A percentile compares a stretch with the other conserved stretches of the same genome.
Conservation (phyloP, 2,888 invertebrate genomes). For the Drosophila stalkeri region DNA sequence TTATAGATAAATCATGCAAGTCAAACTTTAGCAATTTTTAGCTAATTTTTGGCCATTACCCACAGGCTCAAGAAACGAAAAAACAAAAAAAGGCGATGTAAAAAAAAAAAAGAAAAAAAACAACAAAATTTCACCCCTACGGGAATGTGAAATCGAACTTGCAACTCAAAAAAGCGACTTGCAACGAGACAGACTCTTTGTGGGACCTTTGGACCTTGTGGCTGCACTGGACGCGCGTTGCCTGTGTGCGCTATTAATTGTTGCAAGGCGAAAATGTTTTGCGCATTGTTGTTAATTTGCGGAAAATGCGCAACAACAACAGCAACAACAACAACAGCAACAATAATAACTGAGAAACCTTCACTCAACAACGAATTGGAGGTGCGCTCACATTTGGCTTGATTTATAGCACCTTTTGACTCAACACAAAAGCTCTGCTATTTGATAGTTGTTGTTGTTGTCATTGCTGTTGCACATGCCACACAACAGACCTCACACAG, state of each 20-base stretch:
- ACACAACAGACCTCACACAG: conserved; percentile 68
- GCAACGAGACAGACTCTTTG: conserved; percentile 12
- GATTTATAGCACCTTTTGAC: conserved; percentile 78
- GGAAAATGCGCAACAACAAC: conserved; percentile 46
- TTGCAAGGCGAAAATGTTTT: conserved; percentile 72
- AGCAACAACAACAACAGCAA: conserved; percentile 32
- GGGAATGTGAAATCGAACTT: conserved; percentile 81
- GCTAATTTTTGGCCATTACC: conserved; percentile 82
- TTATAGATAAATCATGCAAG: conserved; percentile 82
- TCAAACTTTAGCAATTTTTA: conserved; percentile 81
- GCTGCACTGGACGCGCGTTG: conserved; percentile 36
- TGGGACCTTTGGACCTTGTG: conserved; percentile 36
- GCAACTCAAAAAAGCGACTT: conserved; percentile 48
- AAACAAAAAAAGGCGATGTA: conserved; percentile 1
- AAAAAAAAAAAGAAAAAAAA: conserved; percentile 25
- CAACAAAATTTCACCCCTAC: conserved; percentile 79
- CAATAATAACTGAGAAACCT: conserved; percentile 23
- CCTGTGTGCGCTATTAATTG: conserved; percentile 69
- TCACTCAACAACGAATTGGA: conserved; percentile 40
- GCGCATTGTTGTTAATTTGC: conserved; percentile 75
- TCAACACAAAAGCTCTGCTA: conserved; percentile 75
- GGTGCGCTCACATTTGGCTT: conserved; percentile 75
- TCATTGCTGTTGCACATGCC: conserved; percentile 72
- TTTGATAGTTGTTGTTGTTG: conserved; percentile 48
- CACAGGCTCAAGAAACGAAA: conserved; percentile 52